phyloP scores from a whole-genome alignment of 1,140 invertebrate genomes.

The Idris sp. region DNA sequence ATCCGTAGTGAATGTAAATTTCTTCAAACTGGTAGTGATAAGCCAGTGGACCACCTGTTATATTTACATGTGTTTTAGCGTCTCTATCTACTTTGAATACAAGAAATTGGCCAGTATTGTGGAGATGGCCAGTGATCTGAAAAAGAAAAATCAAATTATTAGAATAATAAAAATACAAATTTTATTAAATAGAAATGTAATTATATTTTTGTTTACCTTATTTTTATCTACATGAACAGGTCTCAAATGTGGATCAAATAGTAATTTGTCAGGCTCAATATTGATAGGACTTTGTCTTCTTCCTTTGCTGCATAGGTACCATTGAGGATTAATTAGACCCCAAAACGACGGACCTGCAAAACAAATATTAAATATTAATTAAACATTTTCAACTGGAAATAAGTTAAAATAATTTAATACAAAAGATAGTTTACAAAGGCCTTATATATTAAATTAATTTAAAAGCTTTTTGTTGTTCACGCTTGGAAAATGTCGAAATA shows the following conservation, averaged over 20 bases:
- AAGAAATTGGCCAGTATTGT: slow-evolving; percentile 94
- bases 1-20: slow-evolving; percentile 96
- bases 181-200: too few species aligned
- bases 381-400: too few species aligned
- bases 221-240: slow-evolving; percentile 93
- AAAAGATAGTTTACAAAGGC: too few species aligned
- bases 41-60: slow-evolving; percentile 95
- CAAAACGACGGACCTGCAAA: slow-evolving; percentile 95
- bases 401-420: too few species aligned
- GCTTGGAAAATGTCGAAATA: slow-evolving; percentile 10
- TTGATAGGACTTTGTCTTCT: slow-evolving; percentile 96
- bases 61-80: slow-evolving; percentile 90
- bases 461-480: too few species aligned
- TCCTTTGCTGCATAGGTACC: slow-evolving; percentile 96
- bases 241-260: slow-evolving; percentile 95
- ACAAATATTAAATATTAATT: slow-evolving; percentile 13
- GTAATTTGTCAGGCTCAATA: slow-evolving; percentile 93
- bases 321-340: slow-evolving; percentile 97
- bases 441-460: too few species aligned
- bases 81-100: slow-evolving; percentile 93
- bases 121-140: slow-evolving; percentile 90
- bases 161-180: too few species aligned
- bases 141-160: too few species aligned
- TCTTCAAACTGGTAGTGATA: slow-evolving; percentile 96
- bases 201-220: too few species aligned